These are phyloP conservation scores for Clarias platycephalus DNA, from an alignment of 2,797 vertebrate species.

Conservation along the genomic window DNA sequence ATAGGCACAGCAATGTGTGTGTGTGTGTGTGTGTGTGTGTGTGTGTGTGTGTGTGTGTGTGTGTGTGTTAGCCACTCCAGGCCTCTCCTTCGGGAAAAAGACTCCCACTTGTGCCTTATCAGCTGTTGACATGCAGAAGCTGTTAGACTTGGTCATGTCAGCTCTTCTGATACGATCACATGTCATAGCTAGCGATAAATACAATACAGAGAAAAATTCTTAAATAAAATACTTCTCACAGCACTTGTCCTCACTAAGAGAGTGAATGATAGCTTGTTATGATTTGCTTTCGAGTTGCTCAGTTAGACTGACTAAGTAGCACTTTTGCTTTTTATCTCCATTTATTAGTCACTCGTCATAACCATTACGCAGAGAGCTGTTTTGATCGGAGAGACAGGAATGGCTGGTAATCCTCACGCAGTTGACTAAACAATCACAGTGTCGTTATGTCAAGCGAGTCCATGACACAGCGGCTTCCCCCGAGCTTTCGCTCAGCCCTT, in stretches of 20 bases:
- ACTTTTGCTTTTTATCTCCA: slow-evolving; percentile 23
- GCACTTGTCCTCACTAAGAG: slow-evolving; percentile 20
- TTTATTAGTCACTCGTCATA: slow-evolving; percentile 43
- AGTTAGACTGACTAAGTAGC: slow-evolving; percentile 2
- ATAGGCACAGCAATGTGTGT: slow-evolving; percentile 33
- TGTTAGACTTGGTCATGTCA: slow-evolving; percentile 43
- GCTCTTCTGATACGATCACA: slow-evolving; percentile 28
- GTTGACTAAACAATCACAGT: slow-evolving; percentile 46
- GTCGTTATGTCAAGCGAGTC: slow-evolving; percentile 43
- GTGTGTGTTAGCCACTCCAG: slow-evolving; percentile 27
- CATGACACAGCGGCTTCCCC: slow-evolving; percentile 40
- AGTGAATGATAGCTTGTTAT: slow-evolving; percentile 27
- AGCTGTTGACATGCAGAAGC: slow-evolving; percentile 49
- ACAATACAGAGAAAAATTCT: slow-evolving; percentile 1
- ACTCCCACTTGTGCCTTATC: slow-evolving; percentile 48
- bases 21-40: slow-evolving; percentile 35
- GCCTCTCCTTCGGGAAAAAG: slow-evolving; percentile 42
- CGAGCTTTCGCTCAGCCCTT: slow-evolving; percentile 40
- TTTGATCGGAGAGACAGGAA: slow-evolving; percentile 45
- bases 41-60: slow-evolving; percentile 36
- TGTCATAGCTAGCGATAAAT: slow-evolving; percentile 15
- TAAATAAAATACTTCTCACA: slow-evolving; percentile 29
- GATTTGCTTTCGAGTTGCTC: slow-evolving; percentile 12
- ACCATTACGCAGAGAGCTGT: slow-evolving; percentile 43
- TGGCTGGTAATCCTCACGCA: slow-evolving; percentile 49